phyloP scores from a whole-genome alignment of 2,113 vertebrate species.

The Orthonyx spaldingii region DNA sequence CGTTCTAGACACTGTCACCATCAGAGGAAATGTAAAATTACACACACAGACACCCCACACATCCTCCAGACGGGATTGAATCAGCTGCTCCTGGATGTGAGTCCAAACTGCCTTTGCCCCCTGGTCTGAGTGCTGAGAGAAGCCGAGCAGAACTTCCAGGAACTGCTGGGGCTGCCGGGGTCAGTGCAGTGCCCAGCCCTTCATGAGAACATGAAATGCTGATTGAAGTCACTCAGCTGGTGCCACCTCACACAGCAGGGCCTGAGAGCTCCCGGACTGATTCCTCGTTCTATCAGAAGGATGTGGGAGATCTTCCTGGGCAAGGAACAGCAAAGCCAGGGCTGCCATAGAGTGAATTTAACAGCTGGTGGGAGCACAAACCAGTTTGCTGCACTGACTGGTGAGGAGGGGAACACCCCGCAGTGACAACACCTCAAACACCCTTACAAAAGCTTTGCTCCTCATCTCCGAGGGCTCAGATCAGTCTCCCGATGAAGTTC shows the following conservation, averaged over 20 bases:
- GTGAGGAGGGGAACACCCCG: neutral
- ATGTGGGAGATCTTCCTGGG: neutral
- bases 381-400: neutral
- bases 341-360: neutral
- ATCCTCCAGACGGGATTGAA: accelerated
- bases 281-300: neutral
- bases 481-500: neutral
- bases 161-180: neutral
- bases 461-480: neutral
- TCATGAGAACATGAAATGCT: accelerated
- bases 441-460: neutral
- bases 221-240: no score
- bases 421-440: neutral
- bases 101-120: neutral
- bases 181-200: neutral
- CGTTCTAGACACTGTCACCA: accelerated
- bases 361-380: neutral
- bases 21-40: neutral
- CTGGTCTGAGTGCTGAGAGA: neutral
- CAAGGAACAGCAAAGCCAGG: neutral
- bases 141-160: neutral
- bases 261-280: neutral
- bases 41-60: neutral
- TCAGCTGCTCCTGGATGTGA: neutral
- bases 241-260: neutral